Base-by-base conservation (phyloP, 2,888 invertebrate species). In the Synanthedon myopaeformis region DNA sequence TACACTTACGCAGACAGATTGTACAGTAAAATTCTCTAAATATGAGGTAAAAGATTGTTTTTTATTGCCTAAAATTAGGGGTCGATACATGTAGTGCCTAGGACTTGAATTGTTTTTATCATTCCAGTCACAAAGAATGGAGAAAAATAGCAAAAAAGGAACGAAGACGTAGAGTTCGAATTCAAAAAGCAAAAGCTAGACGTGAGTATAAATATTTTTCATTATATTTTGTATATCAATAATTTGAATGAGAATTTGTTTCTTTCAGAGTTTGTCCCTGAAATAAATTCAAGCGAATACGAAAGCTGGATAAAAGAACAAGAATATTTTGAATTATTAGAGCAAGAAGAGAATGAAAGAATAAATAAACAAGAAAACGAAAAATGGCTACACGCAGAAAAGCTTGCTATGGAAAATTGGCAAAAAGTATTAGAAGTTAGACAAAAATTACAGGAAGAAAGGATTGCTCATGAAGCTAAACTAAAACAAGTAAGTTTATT, bases 81-180 rank as follows among this genome's bases (percentile, higher is more conserved):
- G 10, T 3, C 10, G 35, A 35, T 35, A 23, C 23, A 28, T 28
- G 28, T 28, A 28, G 28, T 28, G 28, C 28, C 10, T 35, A n/a
- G n/a, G n/a, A 10, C 17, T 17, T 17, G 4, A 4, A 10, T 17
- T 19, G 12, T 50, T 50, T 19, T 35, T 28, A 35, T 54, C 55
- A 45, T 69, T 76, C 60, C 72, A 91, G 91, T 63, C 92, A 92
- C 75, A 89, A 88, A 66, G 88, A 90, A 70, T 94, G 94, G 93
- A 90, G 95, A 63, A 92, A 91, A 78, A 65, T 89, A 57, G 92
- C 90, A 0, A 95, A 94, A 79, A 93, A 90, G 66, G 83, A 90
- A 64, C 89, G 94, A 77, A 89, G 95, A 56, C 91, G 92, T 74
- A 89, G 89, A 55, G 83, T 92, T 56, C 86, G 95, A 52, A 91